Evolutionary conservation across 2,113 vertebrate species (phyloP), one percentile per base, ranked within the genome.

Genomic region (Rhinopomastus cyanomelas): DNA sequence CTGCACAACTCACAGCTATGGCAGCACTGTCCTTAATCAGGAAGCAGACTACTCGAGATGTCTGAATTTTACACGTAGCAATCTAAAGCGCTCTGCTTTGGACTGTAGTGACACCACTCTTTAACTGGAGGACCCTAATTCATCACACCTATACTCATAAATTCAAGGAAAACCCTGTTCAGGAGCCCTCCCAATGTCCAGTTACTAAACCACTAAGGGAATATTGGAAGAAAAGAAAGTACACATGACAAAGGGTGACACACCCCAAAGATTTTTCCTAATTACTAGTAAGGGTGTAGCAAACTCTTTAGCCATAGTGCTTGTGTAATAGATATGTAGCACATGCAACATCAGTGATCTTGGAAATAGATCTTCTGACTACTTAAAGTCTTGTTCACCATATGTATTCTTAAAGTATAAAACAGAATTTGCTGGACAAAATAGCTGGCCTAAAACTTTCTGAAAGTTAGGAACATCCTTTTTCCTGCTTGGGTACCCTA

Each of bases 331-430:
- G 17, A 34, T 23, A 87, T 8, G 72, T 13, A 72, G 75, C 7
- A 52, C 0, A 0, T 21, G 51, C 3, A 9, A 42, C 25, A 42
- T 16, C 11, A 73, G 39, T 1, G 29, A 13, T 26, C 39, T 76
- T n/a, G 49, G 8, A 87, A 87, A 79, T 29, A 7, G 4, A 49
- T 51, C 7, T 59, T 83, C 23, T 69, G 55, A 56, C 29, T 73
- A 61, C 11, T 69, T 76, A 57, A 87, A 72, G 21, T 69, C 21
- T 42, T 53, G 16, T 46, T 86, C 27, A 25, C 5, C 14, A 15
- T 27, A 77, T 2, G 4, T 16, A 66, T 69, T 57, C 15, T 29
- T 57, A 21, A 7, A 69, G 2, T 16, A 69, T 36, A 77, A 76
- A 65, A 85, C 22, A 4, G 9, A 69, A 73, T 42, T 88, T 69